These are phyloP conservation scores for Formicarius rufipectus DNA, from an alignment of 2,113 vertebrate species.

Conservation along the genomic window DNA sequence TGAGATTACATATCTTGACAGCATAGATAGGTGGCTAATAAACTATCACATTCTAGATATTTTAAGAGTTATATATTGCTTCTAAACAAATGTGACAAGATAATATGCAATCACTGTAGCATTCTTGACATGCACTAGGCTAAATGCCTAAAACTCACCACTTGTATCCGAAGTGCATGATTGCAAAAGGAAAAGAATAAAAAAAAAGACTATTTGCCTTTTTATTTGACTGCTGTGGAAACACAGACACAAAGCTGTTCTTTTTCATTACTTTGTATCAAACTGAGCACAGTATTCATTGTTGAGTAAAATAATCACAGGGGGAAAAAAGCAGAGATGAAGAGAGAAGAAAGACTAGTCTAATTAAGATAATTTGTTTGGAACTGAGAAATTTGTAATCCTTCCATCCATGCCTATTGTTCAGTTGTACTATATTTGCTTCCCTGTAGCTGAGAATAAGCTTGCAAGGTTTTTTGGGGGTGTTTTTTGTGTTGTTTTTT, in stretches of 20 bases:
- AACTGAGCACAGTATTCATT: conserved; percentile 3
- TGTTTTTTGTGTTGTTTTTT: no score
- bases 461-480: no score
- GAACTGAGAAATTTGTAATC: conserved; percentile 22
- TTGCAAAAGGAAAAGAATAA: not conserved
- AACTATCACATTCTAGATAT: not conserved
- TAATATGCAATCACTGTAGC: conserved; percentile 29
- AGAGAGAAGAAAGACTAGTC: conserved; percentile 21
- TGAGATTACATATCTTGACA: not conserved
- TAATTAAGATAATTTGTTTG: conserved; percentile 68
- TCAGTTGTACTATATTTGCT: not conserved
- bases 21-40: not conserved
- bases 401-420: conserved; percentile 3
- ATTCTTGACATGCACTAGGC: conserved; percentile 33
- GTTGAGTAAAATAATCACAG: conserved; percentile 50
- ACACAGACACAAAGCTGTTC: not conserved
- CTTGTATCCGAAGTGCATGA: not conserved
- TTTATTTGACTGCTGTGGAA: conserved; percentile 1
- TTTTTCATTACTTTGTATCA: conserved; percentile 6
- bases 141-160: conserved; percentile 6
- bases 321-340: not conserved
- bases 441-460: conserved; percentile 1
- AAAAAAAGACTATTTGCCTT: not conserved
- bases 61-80: not conserved
- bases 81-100: conserved; percentile 54